These are phyloP conservation scores for Oreochromis spilurus DNA, from an alignment of 2,113 vertebrate species.

Conservation along the genomic window DNA sequence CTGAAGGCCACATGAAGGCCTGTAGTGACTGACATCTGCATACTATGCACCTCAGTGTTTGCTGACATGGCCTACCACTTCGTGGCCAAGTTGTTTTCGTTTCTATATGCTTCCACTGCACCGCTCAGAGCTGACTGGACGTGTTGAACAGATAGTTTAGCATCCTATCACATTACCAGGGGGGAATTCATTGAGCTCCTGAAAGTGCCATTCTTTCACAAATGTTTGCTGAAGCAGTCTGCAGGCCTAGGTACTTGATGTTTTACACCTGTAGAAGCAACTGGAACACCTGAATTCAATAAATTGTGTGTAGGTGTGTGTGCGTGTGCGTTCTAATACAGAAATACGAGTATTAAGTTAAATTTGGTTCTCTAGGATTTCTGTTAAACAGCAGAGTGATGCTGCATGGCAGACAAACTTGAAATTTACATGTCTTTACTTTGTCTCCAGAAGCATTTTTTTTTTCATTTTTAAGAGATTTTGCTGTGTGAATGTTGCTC, in stretches of 20 bases:
- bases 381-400: neutral
- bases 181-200: neutral
- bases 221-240: neutral
- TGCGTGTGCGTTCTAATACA: neutral
- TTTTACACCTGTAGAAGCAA: neutral
- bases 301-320: fast-evolving
- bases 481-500: neutral
- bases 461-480: neutral
- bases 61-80: neutral
- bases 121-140: neutral
- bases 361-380: neutral
- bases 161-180: neutral
- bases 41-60: neutral
- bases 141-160: neutral
- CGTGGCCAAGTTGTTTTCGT: neutral
- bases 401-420: neutral
- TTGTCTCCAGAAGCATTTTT: neutral
- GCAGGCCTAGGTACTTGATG: neutral
- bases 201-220: neutral
- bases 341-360: neutral
- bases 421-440: neutral
- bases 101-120: neutral
- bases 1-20: neutral
- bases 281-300: neutral
- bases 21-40: neutral